These are phyloP conservation scores for Syngnathus typhle DNA, from an alignment of 2,113 vertebrate genomes.

Conservation along the genomic window DNA sequence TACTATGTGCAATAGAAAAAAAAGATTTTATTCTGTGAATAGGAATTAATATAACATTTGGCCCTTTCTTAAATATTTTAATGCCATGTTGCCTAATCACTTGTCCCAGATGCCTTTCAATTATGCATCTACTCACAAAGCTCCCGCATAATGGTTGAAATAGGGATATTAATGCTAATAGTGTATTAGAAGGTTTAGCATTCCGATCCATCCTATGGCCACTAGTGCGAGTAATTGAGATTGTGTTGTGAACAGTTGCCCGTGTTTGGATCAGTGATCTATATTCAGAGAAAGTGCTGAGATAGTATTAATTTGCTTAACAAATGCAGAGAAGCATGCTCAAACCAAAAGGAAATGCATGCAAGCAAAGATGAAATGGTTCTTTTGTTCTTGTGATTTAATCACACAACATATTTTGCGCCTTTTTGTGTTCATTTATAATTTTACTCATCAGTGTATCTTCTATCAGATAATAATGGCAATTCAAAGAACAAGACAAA, in stretches of 20 bases:
- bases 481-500: background rate
- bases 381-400: constrained; percentile 13
- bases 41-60: background rate
- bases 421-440: background rate
- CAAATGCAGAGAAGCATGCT: constrained; percentile 1
- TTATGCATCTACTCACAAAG: constrained; percentile 8
- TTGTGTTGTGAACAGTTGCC: constrained; percentile 41
- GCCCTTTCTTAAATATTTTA: background rate
- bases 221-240: constrained; percentile 51
- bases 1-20: background rate
- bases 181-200: constrained; percentile 43
- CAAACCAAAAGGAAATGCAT: constrained; percentile 1
- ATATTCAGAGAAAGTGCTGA: constrained; percentile 42
- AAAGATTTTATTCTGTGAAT: background rate
- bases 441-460: background rate
- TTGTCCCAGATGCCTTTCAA: background rate
- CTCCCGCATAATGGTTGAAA: constrained; percentile 5
- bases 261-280: constrained; percentile 41
- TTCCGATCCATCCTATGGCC: constrained; percentile 38
- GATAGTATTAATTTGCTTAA: constrained; percentile 28
- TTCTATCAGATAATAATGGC: background rate
- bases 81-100: constrained; percentile 3
- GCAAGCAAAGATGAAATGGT: background rate
- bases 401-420: background rate
- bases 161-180: constrained; percentile 24